Evolutionary conservation across 2,113 vertebrate genomes (phyloP).

Genomic region (Neolamprologus variostigma): DNA sequence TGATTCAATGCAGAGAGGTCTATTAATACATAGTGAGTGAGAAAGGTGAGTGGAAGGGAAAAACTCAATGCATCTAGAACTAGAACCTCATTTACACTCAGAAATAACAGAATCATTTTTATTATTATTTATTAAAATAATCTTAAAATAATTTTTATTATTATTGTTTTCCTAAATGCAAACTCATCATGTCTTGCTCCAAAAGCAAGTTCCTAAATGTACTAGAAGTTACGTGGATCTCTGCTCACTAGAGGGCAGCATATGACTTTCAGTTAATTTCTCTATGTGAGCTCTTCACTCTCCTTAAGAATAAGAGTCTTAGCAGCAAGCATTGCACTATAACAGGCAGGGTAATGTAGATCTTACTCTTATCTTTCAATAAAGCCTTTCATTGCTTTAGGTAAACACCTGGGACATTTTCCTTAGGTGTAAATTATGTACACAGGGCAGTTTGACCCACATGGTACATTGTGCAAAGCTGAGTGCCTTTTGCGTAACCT

Average conservation of each 20-base stretch:
- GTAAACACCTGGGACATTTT: not conserved
- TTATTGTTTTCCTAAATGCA: not conserved
- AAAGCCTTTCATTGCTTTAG: not conserved
- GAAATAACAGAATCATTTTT: not conserved
- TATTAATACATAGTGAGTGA: fast-evolving
- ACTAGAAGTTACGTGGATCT: not conserved
- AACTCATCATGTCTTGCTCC: not conserved
- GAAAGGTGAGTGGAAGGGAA: not conserved
- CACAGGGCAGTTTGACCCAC: not conserved
- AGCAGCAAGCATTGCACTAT: not conserved
- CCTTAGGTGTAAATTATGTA: not conserved
- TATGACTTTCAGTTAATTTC: not conserved
- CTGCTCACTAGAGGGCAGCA: slow-evolving; percentile 6
- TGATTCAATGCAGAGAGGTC: not conserved
- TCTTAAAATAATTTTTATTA: not conserved
- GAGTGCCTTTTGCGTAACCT: not conserved
- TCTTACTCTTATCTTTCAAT: not conserved
- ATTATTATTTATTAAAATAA: not conserved
- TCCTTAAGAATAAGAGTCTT: not conserved
- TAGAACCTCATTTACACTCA: not conserved
- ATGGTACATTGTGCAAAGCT: not conserved
- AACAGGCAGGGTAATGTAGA: not conserved
- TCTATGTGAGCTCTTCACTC: not conserved
- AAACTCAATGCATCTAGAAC: not conserved
- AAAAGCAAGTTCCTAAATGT: not conserved